Percentiles rank a stretch among this genome's conserved stretches.
These are phyloP conservation scores for Drosophila nigricruria DNA, from an alignment of 2,888 invertebrate species.

Conservation along the genomic window DNA sequence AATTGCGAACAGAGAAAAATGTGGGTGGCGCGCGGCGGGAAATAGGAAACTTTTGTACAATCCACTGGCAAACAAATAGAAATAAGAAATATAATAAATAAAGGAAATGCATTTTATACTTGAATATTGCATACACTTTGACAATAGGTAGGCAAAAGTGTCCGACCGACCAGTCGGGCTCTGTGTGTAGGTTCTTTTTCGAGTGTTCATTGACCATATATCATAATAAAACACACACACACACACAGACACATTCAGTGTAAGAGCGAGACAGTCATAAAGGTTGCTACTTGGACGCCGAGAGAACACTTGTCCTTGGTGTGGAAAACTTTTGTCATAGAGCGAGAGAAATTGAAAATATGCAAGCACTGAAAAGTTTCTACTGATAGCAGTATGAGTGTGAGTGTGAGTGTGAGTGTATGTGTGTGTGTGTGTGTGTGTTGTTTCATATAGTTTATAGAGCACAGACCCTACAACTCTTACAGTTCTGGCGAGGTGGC, in stretches of 20 bases:
- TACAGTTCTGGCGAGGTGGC: neutral
- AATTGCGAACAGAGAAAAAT: slow-evolving; percentile 14
- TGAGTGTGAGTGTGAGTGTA: slow-evolving; percentile 23
- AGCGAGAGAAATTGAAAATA: slow-evolving; percentile 72
- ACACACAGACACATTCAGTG: slow-evolving; percentile 16
- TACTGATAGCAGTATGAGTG: slow-evolving; percentile 42
- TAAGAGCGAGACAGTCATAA: slow-evolving; percentile 19
- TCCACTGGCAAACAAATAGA: slow-evolving; percentile 46
- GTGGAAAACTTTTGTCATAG: slow-evolving; percentile 72
- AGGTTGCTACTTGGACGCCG: slow-evolving; percentile 37
- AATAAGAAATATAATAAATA: slow-evolving; percentile 44
- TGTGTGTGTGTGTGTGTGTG: slow-evolving; percentile 24
- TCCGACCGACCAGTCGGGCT: neutral
- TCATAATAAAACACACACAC: slow-evolving; percentile 43
- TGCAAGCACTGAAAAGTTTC: slow-evolving; percentile 68
- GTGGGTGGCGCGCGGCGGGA: neutral
- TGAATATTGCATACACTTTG: slow-evolving; percentile 39
- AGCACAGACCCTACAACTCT: slow-evolving; percentile 18
- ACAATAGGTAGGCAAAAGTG: slow-evolving; percentile 48
- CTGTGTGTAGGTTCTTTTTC: neutral
- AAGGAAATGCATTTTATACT: slow-evolving; percentile 44
- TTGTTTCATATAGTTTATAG: slow-evolving; percentile 45
- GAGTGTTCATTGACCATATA: slow-evolving; percentile 48
- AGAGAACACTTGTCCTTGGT: slow-evolving; percentile 70
- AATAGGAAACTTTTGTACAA: slow-evolving; percentile 38